Evolutionary conservation across 2,113 vertebrate genomes (phyloP), one percentile per base, ranked within the genome.

Genomic region (Cheirogaleus medius): DNA sequence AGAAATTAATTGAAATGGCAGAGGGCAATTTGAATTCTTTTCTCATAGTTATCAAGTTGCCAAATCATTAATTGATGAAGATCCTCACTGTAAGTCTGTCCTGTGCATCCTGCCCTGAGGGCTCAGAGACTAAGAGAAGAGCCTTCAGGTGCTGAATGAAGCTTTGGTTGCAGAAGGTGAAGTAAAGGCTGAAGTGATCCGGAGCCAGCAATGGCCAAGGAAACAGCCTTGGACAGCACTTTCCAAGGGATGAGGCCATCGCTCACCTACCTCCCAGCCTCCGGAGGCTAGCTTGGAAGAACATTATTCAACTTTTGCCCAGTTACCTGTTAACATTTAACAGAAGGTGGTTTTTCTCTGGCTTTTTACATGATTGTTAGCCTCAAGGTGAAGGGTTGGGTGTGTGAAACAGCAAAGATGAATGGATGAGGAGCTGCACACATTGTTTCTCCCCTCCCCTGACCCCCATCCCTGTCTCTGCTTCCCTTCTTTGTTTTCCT

Each of bases 391-490:
- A 71, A 80, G 29, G 9, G 37, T 42, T 3, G 1, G 37, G 37
- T 12, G 4, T 37, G 6, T 56, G 68, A 76, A 54, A 54, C n/a
- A 37, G 29, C 68, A 88, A 58, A 68, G 81, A 68, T 27, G 21
- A 91, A 15, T 42, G 42, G 49, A 32, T 47, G n/a, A 17, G 14
- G 11, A 9, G 37, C 23, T 54, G 69, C 71, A 42, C 56, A 20
- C 77, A 6, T 0, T 18, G 47, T 71, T 58, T 29, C 13, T 25
- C 5, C 47, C 9, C 34, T 34, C 6, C 18, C 23, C 34, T 39
- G 1, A 18, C 10, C n/a, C 54, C 1, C 32, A 17, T 1, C 3
- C 21, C 2, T 7, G 34, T 12, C 81, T 49, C 17, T 25, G 27
- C 29, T 44, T 52, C 23, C 18, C 37, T 63, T 29, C n/a, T 6